A percentile compares a stretch with the other conserved stretches of the same genome.
These are phyloP conservation scores for Drosophila carrolli DNA, from an alignment of 1,140 invertebrate genomes.

Conservation along the genomic window DNA sequence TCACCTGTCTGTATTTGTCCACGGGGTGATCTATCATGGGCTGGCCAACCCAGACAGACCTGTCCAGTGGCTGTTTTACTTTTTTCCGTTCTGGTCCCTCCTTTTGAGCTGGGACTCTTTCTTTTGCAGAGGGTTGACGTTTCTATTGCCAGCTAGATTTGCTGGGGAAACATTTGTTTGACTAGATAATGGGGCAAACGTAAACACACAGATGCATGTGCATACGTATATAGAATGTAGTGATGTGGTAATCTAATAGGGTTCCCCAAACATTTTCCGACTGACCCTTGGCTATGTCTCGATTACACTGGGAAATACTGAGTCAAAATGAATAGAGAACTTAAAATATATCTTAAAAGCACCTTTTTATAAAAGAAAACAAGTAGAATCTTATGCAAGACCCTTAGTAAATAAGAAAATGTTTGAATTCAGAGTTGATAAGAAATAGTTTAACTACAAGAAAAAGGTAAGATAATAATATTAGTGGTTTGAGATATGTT, in stretches of 20 bases:
- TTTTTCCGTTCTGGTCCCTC: constrained; percentile 37
- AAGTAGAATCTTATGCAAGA: too few relatives aligned
- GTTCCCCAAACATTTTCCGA: constrained; percentile 36
- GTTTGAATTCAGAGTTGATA: too few relatives aligned
- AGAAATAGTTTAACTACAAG: too few relatives aligned
- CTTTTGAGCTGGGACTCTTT: constrained; percentile 18
- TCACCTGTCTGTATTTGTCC: constrained; percentile 81
- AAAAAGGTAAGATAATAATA: too few relatives aligned
- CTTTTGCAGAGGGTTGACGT: constrained; percentile 50
- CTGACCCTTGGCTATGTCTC: constrained; percentile 52
- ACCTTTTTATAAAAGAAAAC: too few relatives aligned
- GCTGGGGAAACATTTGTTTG: constrained; percentile 72
- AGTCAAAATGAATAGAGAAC: not conserved
- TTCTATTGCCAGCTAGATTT: constrained; percentile 58
- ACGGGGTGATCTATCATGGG: constrained; percentile 78
- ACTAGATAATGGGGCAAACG: constrained; percentile 68
- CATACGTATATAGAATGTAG: constrained; percentile 20
- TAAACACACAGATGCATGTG: constrained; percentile 26
- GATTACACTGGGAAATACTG: constrained; percentile 12
- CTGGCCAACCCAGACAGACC: constrained; percentile 35
- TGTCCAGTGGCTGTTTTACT: constrained; percentile 40
- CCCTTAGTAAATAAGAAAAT: too few relatives aligned
- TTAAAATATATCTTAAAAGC: too few relatives aligned
- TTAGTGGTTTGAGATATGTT: too few relatives aligned
- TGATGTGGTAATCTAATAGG: constrained; percentile 68